Evolutionary conservation across 1,140 invertebrate genomes (phyloP).

Genomic region (Lasioglossum baleicum): DNA sequence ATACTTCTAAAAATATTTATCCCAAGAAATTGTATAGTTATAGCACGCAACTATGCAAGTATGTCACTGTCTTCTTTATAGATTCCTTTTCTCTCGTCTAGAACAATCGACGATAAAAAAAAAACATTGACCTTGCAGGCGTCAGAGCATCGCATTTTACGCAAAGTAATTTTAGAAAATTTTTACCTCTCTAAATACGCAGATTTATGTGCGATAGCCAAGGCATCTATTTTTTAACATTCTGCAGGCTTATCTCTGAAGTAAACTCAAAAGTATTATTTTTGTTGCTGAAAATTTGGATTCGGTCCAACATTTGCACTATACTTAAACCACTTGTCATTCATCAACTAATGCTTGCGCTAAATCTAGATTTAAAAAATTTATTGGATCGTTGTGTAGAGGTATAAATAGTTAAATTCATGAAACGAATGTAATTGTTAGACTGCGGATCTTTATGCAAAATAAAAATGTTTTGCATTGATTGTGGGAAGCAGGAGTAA

Average conservation of each 20-base stretch:
- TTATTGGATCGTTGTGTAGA: neutral
- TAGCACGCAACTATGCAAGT: neutral
- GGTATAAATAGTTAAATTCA: too few species aligned
- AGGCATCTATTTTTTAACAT: neutral
- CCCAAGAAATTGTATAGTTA: too few species aligned
- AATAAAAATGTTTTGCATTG: too few species aligned
- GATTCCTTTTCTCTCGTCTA: neutral
- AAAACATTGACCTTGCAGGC: neutral
- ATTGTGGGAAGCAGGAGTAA: too few species aligned
- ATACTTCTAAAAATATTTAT: too few species aligned
- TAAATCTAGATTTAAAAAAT: neutral
- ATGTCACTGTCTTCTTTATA: neutral
- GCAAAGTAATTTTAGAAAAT: neutral
- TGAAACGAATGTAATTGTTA: too few species aligned
- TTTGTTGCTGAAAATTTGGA: neutral
- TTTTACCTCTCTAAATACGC: neutral
- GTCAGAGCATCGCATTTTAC: neutral
- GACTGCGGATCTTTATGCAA: too few species aligned
- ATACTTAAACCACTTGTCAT: neutral
- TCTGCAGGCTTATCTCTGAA: neutral
- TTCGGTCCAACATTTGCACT: neutral
- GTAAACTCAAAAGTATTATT: neutral
- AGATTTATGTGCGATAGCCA: neutral
- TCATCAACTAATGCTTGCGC: too few species aligned
- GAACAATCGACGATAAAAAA: neutral